Conservation (phyloP, 2,113 vertebrate species). For the Nicator chloris region DNA sequence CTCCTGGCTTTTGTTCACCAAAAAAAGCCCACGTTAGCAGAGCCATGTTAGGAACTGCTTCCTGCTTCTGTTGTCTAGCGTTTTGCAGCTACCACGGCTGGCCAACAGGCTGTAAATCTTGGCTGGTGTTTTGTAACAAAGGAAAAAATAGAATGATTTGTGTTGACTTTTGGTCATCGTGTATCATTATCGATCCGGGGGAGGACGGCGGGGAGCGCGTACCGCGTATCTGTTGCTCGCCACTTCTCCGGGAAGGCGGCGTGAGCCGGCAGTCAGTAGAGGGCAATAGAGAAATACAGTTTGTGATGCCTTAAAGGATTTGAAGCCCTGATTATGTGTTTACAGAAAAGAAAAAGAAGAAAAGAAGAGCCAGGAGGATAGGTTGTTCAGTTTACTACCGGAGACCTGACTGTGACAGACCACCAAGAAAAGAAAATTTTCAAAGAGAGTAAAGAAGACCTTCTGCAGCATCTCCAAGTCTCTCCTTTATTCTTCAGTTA, state of each 20-base stretch:
- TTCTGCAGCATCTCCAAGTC: neutral
- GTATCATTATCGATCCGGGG: conserved; percentile 10
- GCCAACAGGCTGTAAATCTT: neutral
- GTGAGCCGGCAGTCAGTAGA: conserved; percentile 36
- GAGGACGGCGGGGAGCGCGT: neutral
- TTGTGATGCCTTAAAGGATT: conserved; percentile 39
- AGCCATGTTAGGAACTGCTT: neutral
- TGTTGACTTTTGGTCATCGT: conserved; percentile 10
- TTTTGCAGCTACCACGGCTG: neutral
- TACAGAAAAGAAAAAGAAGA: conserved; percentile 42
- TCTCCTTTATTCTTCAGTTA: neutral
- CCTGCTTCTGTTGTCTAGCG: neutral
- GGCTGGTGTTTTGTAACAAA: conserved; percentile 13
- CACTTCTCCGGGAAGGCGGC: neutral
- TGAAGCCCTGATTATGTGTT: conserved; percentile 56
- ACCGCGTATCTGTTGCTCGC: neutral
- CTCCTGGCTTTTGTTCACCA: neutral
- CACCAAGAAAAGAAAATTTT: neutral
- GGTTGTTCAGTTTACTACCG: conserved; percentile 55
- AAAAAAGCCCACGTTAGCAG: neutral
- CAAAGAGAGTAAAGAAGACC: neutral
- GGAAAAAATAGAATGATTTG: conserved; percentile 36
- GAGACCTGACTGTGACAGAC: conserved; percentile 41
- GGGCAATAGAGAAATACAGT: conserved; percentile 62
- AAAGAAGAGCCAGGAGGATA: conserved; percentile 59